Percentiles rank a stretch among this genome's conserved stretches.
Evolutionary conservation across 2,797 vertebrate genomes (phyloP).

Genomic region (Babyrousa celebensis): DNA sequence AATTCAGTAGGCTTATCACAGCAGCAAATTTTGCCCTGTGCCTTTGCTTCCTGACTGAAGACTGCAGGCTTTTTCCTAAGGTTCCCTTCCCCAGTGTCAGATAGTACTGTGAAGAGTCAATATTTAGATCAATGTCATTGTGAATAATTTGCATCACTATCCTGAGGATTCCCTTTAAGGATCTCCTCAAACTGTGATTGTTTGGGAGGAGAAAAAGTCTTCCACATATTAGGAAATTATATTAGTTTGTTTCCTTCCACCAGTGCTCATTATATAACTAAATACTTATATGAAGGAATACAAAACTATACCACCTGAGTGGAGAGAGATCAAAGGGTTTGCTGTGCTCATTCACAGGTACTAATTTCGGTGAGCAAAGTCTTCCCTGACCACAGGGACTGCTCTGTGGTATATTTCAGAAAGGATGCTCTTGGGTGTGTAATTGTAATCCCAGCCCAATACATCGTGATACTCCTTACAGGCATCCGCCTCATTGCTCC

Average conservation of each 20-base stretch:
- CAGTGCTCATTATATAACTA: not conserved
- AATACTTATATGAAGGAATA: not conserved
- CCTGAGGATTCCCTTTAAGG: not conserved
- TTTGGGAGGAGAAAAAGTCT: not conserved
- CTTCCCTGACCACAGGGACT: not conserved
- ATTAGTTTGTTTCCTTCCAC: not conserved
- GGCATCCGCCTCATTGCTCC: not conserved
- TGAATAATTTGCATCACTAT: not conserved
- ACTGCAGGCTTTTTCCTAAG: not conserved
- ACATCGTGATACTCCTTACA: not conserved
- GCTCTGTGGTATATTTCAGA: not conserved
- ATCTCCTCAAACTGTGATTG: not conserved
- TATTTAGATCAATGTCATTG: not conserved
- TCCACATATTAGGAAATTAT: conserved; percentile 9
- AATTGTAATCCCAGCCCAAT: not conserved
- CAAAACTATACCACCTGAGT: not conserved
- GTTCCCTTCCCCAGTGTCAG: not conserved
- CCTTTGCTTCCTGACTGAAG: not conserved
- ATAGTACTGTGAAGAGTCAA: fast-evolving
- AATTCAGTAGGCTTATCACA: not conserved
- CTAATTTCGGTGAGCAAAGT: not conserved
- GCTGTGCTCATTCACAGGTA: not conserved
- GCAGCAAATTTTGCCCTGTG: not conserved
- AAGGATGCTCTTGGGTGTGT: not conserved
- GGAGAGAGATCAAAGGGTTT: not conserved